These are phyloP conservation scores for Oryzias dopingdopingensis DNA, from an alignment of 2,797 vertebrate species.

Conservation along the genomic window DNA sequence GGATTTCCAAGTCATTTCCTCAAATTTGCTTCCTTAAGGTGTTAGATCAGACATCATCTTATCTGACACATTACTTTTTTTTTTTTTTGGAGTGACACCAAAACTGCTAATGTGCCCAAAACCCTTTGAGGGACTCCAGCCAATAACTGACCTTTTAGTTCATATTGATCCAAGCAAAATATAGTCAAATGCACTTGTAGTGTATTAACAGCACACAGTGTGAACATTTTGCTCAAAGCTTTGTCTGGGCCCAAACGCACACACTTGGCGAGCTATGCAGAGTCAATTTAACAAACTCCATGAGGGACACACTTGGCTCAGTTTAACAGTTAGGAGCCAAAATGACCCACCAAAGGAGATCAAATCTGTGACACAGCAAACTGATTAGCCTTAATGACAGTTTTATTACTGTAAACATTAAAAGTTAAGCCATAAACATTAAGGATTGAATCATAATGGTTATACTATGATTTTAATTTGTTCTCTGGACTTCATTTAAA, in stretches of 20 bases:
- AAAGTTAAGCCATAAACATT: conserved; percentile 22
- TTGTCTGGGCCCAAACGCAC: not conserved
- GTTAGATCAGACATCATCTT: conserved; percentile 42
- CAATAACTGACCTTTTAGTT: conserved; percentile 49
- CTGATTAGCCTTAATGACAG: conserved; percentile 45
- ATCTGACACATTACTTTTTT: conserved; percentile 26
- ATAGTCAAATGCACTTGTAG: conserved; percentile 19
- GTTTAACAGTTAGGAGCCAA: conserved; percentile 27
- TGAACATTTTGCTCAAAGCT: not conserved
- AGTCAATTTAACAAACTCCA: conserved; percentile 53
- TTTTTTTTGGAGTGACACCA: conserved; percentile 44
- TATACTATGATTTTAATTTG: too few relatives aligned
- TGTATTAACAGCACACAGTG: not conserved
- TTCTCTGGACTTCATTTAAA: not conserved
- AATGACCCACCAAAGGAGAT: conserved; percentile 39
- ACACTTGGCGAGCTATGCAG: conserved; percentile 34
- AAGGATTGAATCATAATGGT: too few relatives aligned
- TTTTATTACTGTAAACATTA: conserved; percentile 36
- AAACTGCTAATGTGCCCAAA: conserved; percentile 23
- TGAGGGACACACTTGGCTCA: conserved; percentile 29
- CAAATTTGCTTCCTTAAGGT: conserved; percentile 24
- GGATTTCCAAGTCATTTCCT: conserved; percentile 37
- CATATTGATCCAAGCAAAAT: conserved; percentile 29
- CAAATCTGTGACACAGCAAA: conserved; percentile 52
- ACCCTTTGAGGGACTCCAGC: conserved; percentile 25